Evolutionary conservation across 2,888 invertebrate genomes (phyloP).

Genomic region (Matsumyia berberina): DNA sequence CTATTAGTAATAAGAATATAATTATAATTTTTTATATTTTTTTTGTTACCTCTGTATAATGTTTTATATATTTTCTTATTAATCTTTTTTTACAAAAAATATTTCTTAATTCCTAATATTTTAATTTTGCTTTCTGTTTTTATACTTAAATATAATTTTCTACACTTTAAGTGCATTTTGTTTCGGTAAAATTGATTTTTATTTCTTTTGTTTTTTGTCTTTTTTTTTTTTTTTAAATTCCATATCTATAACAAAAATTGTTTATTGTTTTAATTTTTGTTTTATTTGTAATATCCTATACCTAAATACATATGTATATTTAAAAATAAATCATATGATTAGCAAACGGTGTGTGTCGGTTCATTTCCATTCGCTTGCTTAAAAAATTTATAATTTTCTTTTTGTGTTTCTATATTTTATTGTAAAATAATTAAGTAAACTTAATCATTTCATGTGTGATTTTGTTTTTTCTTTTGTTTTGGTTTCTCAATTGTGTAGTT

Average conservation of each 20-base stretch:
- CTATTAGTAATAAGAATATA: constrained; percentile 75
- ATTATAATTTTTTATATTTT: constrained; percentile 53
- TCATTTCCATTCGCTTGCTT: constrained; percentile 37
- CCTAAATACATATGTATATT: constrained; percentile 51
- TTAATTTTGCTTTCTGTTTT: constrained; percentile 39
- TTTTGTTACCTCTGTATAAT: constrained; percentile 58
- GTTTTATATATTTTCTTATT: constrained; percentile 43
- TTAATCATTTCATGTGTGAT: constrained; percentile 27
- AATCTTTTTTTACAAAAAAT: constrained; percentile 68
- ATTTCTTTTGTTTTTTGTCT: constrained; percentile 10
- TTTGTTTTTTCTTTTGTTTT: constrained; percentile 10
- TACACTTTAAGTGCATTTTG: constrained; percentile 60
- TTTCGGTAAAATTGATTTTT: constrained; percentile 39
- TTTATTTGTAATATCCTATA: constrained; percentile 45
- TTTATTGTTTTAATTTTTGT: constrained; percentile 52
- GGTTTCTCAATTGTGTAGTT: constrained; percentile 24
- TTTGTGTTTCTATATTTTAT: constrained; percentile 7
- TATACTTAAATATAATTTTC: constrained; percentile 38
- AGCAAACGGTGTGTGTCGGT: constrained; percentile 36
- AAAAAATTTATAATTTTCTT: constrained; percentile 34
- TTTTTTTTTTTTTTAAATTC: constrained; percentile 26
- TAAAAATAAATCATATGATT: constrained; percentile 54
- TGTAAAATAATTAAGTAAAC: constrained; percentile 49
- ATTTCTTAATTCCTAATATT: constrained; percentile 53
- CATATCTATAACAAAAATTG: constrained; percentile 60